Evolutionary conservation across 2,797 vertebrate species (phyloP).

Genomic region (Microchirus variegatus): DNA sequence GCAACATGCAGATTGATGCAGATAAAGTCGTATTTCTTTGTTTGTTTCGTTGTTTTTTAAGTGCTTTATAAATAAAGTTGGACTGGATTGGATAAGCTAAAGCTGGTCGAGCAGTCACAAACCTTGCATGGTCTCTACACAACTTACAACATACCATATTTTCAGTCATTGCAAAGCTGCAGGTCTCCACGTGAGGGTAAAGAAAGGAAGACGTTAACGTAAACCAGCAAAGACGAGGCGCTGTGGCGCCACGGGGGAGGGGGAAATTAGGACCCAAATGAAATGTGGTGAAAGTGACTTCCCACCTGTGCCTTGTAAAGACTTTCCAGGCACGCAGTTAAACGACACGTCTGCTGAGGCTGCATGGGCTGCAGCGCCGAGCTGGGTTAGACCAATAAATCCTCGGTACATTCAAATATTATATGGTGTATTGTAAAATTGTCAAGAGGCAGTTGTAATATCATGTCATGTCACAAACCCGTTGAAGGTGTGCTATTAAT

Average conservation of each 20-base stretch:
- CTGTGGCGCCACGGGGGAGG: slow-evolving; percentile 33
- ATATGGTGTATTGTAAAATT: not conserved
- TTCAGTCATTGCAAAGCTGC: slow-evolving; percentile 32
- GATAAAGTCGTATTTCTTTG: too few relatives aligned
- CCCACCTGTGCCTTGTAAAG: slow-evolving; percentile 73
- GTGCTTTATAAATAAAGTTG: too few relatives aligned
- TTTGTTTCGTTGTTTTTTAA: too few relatives aligned
- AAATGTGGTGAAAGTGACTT: slow-evolving; percentile 61
- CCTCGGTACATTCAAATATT: not conserved
- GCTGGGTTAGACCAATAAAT: slow-evolving; percentile 1
- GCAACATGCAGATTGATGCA: too few relatives aligned
- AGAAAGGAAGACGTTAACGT: slow-evolving; percentile 63
- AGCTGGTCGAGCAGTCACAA: too few relatives aligned
- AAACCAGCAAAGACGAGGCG: slow-evolving; percentile 38
- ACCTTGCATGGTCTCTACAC: too few relatives aligned
- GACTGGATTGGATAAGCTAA: too few relatives aligned
- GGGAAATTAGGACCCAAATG: slow-evolving; percentile 58
- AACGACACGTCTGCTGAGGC: slow-evolving; percentile 28
- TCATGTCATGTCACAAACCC: not conserved
- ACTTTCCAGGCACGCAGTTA: slow-evolving; percentile 59
- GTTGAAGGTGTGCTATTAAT: not conserved
- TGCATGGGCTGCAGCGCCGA: slow-evolving; percentile 2
- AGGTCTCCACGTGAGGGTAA: slow-evolving; percentile 24
- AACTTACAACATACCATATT: slow-evolving; percentile 19
- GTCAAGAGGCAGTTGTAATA: not conserved